phyloP scores from a whole-genome alignment of 2,888 invertebrate genomes.

The Synergus gifuensis region DNA sequence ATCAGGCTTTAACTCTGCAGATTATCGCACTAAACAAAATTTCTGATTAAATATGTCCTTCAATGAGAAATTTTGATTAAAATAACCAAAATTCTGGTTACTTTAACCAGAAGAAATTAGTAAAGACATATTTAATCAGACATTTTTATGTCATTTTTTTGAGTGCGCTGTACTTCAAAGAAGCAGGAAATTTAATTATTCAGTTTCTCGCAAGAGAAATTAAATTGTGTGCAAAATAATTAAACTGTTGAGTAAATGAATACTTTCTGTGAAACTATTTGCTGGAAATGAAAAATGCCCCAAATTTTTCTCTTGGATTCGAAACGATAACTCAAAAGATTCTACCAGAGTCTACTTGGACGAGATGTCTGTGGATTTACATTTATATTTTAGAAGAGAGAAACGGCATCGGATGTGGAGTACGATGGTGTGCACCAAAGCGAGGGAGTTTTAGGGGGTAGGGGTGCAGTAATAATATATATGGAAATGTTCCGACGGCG shows the following conservation, averaged over 20 bases:
- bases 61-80: too few relatives aligned
- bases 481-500: constrained; percentile 61
- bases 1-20: too few relatives aligned
- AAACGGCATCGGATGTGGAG: constrained; percentile 48
- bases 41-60: too few relatives aligned
- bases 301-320: constrained; percentile 42
- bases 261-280: not conserved
- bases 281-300: constrained; percentile 29
- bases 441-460: constrained; percentile 24
- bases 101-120: too few relatives aligned
- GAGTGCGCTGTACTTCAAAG: too few relatives aligned
- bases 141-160: too few relatives aligned
- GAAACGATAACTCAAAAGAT: constrained; percentile 59
- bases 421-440: constrained; percentile 54
- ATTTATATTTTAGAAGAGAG: constrained; percentile 57
- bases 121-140: too few relatives aligned
- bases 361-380: constrained; percentile 58
- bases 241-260: not conserved
- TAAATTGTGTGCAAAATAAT: too few relatives aligned
- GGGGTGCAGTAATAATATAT: constrained; percentile 62
- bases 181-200: too few relatives aligned
- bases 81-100: too few relatives aligned
- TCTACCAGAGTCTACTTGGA: constrained; percentile 48
- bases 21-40: too few relatives aligned
- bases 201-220: too few relatives aligned